Conservation (phyloP, 2,888 invertebrate species). For the Eilema griseolum region DNA sequence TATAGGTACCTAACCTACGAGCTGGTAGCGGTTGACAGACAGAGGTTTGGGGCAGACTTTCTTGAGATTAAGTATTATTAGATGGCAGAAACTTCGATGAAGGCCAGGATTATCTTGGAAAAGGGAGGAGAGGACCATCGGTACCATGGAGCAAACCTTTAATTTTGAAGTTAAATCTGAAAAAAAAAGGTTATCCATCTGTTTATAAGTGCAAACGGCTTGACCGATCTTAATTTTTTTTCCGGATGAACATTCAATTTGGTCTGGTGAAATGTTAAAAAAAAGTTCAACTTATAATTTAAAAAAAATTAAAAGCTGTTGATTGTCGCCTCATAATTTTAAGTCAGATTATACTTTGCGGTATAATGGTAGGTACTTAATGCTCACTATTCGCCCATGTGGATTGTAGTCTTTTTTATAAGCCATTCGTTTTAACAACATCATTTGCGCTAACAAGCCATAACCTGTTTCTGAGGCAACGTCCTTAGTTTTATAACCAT, state of each 20-base stretch:
- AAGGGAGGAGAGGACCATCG: no score
- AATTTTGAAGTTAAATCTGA: no score
- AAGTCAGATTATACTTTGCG: not conserved
- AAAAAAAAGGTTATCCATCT: not conserved
- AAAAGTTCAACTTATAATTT: not conserved
- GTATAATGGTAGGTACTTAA: not conserved
- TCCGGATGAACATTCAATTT: not conserved
- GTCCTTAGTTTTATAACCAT: constrained; percentile 13
- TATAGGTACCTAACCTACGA: no score
- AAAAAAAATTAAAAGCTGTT: not conserved
- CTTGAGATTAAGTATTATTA: no score
- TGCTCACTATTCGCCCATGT: not conserved
- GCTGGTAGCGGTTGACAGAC: no score
- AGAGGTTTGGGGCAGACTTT: no score
- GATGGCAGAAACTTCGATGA: no score
- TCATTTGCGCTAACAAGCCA: constrained; percentile 44
- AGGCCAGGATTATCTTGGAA: no score
- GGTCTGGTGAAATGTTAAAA: not conserved
- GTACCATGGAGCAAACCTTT: no score
- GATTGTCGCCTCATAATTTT: not conserved
- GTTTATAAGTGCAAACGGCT: not conserved
- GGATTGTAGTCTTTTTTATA: constrained; percentile 8
- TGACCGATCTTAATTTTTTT: not conserved
- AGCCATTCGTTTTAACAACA: constrained; percentile 35
- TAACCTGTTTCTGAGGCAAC: constrained; percentile 41